Evolutionary conservation across 2,888 invertebrate genomes (phyloP), one percentile per base, ranked within the genome.

Genomic region (Candidula unifasciata): DNA sequence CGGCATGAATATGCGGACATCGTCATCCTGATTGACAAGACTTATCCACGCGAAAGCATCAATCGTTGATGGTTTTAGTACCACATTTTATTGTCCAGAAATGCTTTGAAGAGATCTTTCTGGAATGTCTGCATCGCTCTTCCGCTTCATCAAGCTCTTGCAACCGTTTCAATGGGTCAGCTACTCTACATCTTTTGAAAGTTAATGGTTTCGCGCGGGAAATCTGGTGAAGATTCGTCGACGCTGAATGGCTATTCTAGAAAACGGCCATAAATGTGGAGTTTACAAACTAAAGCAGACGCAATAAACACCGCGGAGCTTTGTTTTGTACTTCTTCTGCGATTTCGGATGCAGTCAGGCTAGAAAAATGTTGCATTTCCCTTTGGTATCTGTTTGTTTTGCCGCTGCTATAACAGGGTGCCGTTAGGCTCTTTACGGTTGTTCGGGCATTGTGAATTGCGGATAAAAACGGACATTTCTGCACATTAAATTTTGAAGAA

Each of bases 191-290:
- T 76, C 76, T 76, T 76, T 76, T 76, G 10, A 69, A 54, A 21
- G 5, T 33, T 24, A 44, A n/a, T 54, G 44, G 37, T 21, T 16
- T n/a, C 54, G 8, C n/a, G 37, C 24, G 64, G 10, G 8, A 37
- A 78, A 64, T 66, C 37, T 37, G 6, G 35, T 37, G 64, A 30
- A 35, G 35, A 33, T 33, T 60, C 35, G 60, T 30, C 33, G 3
- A 37, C 30, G 3, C 35, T 78, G 78, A 78, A 78, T n/a, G 78
- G 78, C 78, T 37, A 64, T n/a, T 64, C 37, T 30, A 78, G 37
- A 78, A 37, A 78, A n/a, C 33, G 64, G 64, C 37, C 64, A 37
- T 64, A 30, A 64, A 78, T 24, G 37, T 16, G 16, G 35, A 37
- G 33, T 57, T 13, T n/a, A 78, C 33, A 78, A 24, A 35, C 64